Evolutionary conservation across 2,797 vertebrate species (phyloP).

Genomic region (Manis javanica): DNA sequence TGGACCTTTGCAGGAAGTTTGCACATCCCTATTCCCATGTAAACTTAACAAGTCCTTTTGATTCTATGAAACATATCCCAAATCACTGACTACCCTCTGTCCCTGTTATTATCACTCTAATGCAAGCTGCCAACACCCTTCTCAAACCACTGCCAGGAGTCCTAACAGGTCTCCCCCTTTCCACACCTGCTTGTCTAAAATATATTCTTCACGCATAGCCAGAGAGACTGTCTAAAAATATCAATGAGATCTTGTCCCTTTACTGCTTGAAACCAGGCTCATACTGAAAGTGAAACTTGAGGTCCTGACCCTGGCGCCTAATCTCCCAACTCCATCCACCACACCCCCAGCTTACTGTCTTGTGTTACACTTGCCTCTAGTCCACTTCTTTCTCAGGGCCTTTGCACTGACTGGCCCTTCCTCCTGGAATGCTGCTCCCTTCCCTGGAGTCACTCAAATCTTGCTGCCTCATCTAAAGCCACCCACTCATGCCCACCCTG

Average conservation of each 20-base stretch:
- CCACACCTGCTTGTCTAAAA: background rate
- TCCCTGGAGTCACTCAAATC: background rate
- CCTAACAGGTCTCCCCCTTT: too few species aligned
- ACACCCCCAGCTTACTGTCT: accelerated
- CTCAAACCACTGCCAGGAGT: background rate
- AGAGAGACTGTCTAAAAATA: background rate
- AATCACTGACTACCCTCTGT: accelerated
- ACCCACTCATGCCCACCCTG: accelerated
- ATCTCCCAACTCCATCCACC: background rate
- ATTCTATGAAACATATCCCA: background rate
- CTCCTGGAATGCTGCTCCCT: background rate
- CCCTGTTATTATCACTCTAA: too few species aligned
- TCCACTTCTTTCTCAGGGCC: background rate
- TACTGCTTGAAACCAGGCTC: accelerated
- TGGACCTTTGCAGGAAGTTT: background rate
- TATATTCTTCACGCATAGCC: accelerated
- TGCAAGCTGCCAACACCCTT: background rate
- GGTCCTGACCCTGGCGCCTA: too few species aligned
- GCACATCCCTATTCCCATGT: background rate
- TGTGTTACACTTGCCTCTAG: background rate
- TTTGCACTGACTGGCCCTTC: background rate
- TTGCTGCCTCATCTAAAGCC: too few species aligned
- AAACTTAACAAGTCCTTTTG: too few species aligned
- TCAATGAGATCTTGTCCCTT: background rate
- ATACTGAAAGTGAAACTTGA: background rate